Evolutionary conservation across 2,113 vertebrate species (phyloP).

Genomic region (Rousettus leschenaultii): DNA sequence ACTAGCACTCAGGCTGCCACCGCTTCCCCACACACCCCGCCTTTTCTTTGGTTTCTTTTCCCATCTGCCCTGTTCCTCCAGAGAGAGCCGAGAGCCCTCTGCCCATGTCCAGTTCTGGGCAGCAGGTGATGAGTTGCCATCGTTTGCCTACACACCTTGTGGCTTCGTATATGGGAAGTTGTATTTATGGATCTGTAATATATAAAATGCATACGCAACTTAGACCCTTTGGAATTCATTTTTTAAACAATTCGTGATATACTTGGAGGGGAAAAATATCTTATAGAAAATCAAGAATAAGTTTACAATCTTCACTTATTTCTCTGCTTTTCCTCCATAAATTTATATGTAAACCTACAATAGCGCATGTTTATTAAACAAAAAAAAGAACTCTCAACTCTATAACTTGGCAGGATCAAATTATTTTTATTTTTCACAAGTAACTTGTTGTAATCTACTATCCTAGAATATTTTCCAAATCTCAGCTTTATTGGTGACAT

Average conservation of each 20-base stretch:
- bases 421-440: constrained; percentile 1
- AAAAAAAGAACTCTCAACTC: background rate
- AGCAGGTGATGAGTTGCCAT: background rate
- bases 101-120: background rate
- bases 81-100: no score
- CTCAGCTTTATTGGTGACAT: background rate
- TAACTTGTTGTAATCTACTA: background rate
- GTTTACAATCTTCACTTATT: background rate
- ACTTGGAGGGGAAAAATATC: background rate
- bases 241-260: background rate
- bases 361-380: background rate
- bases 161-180: background rate
- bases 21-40: background rate
- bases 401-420: background rate
- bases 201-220: background rate
- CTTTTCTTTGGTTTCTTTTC: background rate
- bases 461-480: background rate
- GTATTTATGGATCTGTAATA: background rate
- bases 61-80: background rate
- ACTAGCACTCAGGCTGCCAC: background rate
- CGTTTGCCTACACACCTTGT: background rate
- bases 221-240: background rate
- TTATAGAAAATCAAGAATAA: background rate
- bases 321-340: background rate
- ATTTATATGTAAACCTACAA: background rate